These are phyloP conservation scores for Melanogrammus aeglefinus DNA, from an alignment of 2,797 vertebrate genomes.

Conservation along the genomic window DNA sequence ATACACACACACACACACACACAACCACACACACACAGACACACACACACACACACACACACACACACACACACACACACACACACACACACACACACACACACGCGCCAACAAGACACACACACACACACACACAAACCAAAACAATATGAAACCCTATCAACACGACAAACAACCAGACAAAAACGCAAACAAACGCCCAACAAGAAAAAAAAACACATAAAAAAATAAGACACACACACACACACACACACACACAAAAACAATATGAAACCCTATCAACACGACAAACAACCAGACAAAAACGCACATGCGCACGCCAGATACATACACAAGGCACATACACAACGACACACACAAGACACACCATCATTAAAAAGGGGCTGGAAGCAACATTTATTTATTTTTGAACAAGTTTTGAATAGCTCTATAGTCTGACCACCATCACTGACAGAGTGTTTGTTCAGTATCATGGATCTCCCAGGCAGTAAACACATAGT, in stretches of 20 bases:
- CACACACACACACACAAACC: too few relatives aligned
- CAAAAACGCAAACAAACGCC: too few relatives aligned
- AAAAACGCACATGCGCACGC: too few relatives aligned
- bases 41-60: too few relatives aligned
- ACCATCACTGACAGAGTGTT: too few relatives aligned
- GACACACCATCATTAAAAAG: neutral
- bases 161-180: neutral
- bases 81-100: constrained; percentile 10
- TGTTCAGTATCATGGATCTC: too few relatives aligned
- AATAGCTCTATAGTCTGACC: too few relatives aligned
- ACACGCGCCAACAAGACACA: neutral
- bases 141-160: neutral
- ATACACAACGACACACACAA: neutral
- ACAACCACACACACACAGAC: too few relatives aligned
- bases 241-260: neutral
- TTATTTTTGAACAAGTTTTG: too few relatives aligned
- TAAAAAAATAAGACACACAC: neutral
- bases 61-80: neutral
- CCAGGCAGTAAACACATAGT: too few relatives aligned
- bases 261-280: neutral
- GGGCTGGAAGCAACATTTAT: too few relatives aligned
- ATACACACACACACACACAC: constrained; percentile 5
- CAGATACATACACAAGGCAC: too few relatives aligned
- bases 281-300: neutral
- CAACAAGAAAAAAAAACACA: neutral